Conservation (phyloP, 2,888 invertebrate genomes). For the Hypsopygia costalis region DNA sequence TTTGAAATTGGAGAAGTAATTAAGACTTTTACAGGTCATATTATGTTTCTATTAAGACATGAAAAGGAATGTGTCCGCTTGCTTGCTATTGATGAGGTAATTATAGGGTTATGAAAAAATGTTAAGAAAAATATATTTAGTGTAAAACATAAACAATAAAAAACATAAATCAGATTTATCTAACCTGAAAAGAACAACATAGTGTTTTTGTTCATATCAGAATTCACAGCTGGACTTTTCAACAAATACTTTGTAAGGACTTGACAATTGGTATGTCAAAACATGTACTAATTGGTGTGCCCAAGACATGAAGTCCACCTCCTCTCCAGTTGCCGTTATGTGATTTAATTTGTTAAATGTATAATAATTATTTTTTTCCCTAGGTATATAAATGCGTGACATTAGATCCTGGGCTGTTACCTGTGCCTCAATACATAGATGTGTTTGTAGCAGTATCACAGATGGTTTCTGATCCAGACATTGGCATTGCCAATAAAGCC, state of each 20-base stretch:
- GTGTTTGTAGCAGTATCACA: slow-evolving; percentile 79
- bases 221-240: too few species aligned
- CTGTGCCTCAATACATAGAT: slow-evolving; percentile 67
- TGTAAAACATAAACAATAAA: too few species aligned
- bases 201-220: too few species aligned
- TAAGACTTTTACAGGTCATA: slow-evolving; percentile 77
- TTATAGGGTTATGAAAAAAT: too few species aligned
- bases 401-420: slow-evolving; percentile 40
- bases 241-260: too few species aligned
- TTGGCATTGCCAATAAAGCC: slow-evolving; percentile 82
- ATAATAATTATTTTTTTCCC: neutral
- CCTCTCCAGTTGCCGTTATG: too few species aligned
- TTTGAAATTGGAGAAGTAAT: slow-evolving; percentile 82
- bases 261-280: too few species aligned
- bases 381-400: slow-evolving; percentile 58
- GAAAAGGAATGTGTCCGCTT: slow-evolving; percentile 81
- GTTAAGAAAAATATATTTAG: too few species aligned
- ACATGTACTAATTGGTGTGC: too few species aligned
- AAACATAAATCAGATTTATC: too few species aligned
- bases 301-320: too few species aligned
- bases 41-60: slow-evolving; percentile 83
- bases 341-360: slow-evolving; percentile 9
- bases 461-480: slow-evolving; percentile 80
- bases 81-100: slow-evolving; percentile 83
- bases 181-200: too few species aligned